Percentiles rank a stretch among this genome's conserved stretches.
These are phyloP conservation scores for Caenorhabditis sp. DNA, from an alignment of 2,888 invertebrate species.

Conservation along the genomic window DNA sequence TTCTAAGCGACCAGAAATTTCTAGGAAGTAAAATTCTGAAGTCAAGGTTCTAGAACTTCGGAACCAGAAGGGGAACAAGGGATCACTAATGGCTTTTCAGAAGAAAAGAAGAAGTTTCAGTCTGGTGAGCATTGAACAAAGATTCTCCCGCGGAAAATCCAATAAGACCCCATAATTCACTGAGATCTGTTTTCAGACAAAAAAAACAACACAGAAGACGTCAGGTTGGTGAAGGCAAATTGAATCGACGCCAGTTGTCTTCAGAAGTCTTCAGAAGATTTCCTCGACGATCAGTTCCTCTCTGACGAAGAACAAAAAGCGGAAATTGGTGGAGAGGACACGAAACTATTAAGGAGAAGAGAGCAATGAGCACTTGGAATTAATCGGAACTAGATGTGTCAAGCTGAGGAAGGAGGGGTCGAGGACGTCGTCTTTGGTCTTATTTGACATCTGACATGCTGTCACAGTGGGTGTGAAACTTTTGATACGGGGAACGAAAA, in stretches of 20 bases:
- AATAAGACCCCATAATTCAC: slow-evolving; percentile 24
- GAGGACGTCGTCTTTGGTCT: slow-evolving; percentile 36
- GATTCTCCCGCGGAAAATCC: not conserved
- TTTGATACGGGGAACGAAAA: not conserved
- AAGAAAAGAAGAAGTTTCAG: slow-evolving; percentile 30
- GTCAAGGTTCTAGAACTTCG: not conserved
- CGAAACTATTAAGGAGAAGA: slow-evolving; percentile 7
- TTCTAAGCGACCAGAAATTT: too few relatives aligned
- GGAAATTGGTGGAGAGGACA: slow-evolving; percentile 61
- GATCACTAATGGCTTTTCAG: slow-evolving; percentile 13
- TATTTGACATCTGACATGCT: slow-evolving; percentile 59
- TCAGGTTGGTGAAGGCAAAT: slow-evolving; percentile 60
- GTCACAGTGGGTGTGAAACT: slow-evolving; percentile 19
- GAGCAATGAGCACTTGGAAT: slow-evolving; percentile 57
- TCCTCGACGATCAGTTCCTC: slow-evolving; percentile 30
- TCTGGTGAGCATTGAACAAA: slow-evolving; percentile 51
- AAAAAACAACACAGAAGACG: slow-evolving; percentile 38
- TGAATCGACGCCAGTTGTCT: slow-evolving; percentile 49
- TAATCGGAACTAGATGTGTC: slow-evolving; percentile 60
- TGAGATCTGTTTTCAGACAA: slow-evolving; percentile 38
- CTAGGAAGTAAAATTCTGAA: not conserved
- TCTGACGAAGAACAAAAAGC: slow-evolving; percentile 58
- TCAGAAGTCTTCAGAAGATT: slow-evolving; percentile 7
- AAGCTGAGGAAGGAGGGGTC: not conserved
- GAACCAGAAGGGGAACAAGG: too few relatives aligned